These are phyloP conservation scores for Chromis chromis DNA, from an alignment of 2,797 vertebrate genomes.

Conservation along the genomic window DNA sequence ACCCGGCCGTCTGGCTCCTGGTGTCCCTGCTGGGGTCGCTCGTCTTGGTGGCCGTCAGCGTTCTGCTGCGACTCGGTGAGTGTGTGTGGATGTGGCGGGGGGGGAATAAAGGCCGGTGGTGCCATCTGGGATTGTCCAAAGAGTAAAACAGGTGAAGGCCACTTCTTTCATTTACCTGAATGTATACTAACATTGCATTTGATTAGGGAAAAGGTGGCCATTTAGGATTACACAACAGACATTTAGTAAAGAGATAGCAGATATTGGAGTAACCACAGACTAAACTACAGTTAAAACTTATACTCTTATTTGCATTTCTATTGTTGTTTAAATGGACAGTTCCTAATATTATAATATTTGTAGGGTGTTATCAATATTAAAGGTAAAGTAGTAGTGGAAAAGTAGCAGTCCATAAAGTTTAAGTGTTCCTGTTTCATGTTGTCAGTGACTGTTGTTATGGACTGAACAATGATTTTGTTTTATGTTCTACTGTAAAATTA, in stretches of 20 bases:
- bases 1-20: slow-evolving; percentile 71
- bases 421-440: not conserved
- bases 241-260: not conserved
- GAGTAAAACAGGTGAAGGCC: not conserved
- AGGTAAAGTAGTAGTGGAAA: slow-evolving; percentile 13
- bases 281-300: not conserved
- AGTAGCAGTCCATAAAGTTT: slow-evolving; percentile 1
- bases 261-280: not conserved
- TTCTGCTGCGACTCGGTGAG: slow-evolving; percentile 73
- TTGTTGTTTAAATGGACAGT: not conserved
- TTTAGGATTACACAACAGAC: not conserved
- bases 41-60: slow-evolving; percentile 83
- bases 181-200: not conserved
- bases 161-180: not conserved
- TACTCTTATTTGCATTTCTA: too few relatives aligned
- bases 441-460: not conserved
- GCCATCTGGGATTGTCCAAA: not conserved
- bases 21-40: slow-evolving; percentile 77
- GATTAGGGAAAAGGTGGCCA: not conserved
- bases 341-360: not conserved
- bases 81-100: slow-evolving; percentile 19
- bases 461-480: not conserved
- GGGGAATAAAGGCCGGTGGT: too few relatives aligned
- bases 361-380: slow-evolving; percentile 1
- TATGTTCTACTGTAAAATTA: not conserved